phyloP scores from a whole-genome alignment of 2,113 vertebrate species.

The Formicarius rufipectus region DNA sequence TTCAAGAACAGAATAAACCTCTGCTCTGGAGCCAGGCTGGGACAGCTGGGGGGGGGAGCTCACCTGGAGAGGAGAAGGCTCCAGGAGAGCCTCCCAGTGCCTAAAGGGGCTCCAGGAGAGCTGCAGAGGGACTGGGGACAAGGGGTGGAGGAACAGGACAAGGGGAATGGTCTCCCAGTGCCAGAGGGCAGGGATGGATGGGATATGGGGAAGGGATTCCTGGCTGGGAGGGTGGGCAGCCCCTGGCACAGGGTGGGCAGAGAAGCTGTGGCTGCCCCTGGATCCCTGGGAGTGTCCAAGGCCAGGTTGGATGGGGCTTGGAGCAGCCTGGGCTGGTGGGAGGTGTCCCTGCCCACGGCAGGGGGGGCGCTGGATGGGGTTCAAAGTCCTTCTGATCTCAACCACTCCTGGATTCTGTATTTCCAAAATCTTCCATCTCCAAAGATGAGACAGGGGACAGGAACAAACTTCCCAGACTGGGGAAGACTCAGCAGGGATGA shows the following conservation, averaged over 20 bases:
- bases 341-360: neutral
- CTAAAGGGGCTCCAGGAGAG: neutral
- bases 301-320: neutral
- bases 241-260: neutral
- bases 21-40: neutral
- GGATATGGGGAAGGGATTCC: neutral
- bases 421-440: neutral
- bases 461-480: neutral
- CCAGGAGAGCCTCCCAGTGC: neutral
- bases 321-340: neutral
- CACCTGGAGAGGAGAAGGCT: neutral
- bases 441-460: neutral
- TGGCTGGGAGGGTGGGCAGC: neutral
- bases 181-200: fast-evolving
- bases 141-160: neutral
- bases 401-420: fast-evolving
- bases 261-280: neutral
- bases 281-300: neutral
- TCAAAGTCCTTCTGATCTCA: neutral
- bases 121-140: neutral
- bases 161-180: neutral
- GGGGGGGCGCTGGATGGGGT: fast-evolving
- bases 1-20: neutral
- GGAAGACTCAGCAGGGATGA: neutral
- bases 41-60: neutral